Evolutionary conservation across 2,113 vertebrate genomes (phyloP).

Genomic region (Myotis davidii): DNA sequence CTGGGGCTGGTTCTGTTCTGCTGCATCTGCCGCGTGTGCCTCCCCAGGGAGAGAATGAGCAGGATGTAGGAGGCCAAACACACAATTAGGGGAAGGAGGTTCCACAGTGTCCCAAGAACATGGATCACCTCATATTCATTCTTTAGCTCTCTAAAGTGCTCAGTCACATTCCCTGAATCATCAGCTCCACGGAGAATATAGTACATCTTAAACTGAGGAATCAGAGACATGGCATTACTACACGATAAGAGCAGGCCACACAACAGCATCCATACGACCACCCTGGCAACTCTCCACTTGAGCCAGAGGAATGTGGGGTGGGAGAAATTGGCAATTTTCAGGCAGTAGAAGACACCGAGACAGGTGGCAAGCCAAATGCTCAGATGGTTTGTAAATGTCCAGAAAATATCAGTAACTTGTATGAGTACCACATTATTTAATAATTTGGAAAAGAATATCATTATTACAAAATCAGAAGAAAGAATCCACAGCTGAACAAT

Average conservation of each 20-base stretch:
- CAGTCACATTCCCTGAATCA: conserved; percentile 6
- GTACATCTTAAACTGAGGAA: conserved; percentile 30
- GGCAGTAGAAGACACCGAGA: conserved; percentile 73
- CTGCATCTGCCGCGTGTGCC: conserved; percentile 29
- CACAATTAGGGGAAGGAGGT: conserved; percentile 13
- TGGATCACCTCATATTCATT: conserved; percentile 20
- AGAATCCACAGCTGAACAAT: conserved; percentile 55
- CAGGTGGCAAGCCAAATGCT: conserved; percentile 66
- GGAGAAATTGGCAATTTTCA: conserved; percentile 72
- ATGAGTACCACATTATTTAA: neutral
- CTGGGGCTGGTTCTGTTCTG: neutral
- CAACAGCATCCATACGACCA: conserved; percentile 53
- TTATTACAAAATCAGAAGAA: neutral
- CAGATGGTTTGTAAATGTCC: conserved; percentile 63
- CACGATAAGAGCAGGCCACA: conserved; percentile 7
- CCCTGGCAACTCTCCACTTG: conserved; percentile 65
- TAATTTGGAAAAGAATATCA: neutral
- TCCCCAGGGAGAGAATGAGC: conserved; percentile 69
- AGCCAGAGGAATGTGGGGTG: conserved; percentile 70
- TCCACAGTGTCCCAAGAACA: conserved; percentile 50
- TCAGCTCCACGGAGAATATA: neutral
- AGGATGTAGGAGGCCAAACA: conserved; percentile 51
- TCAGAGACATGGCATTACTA: neutral
- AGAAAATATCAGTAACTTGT: conserved; percentile 9
- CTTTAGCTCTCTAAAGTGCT: neutral